Base-by-base conservation (phyloP, 2,888 invertebrate species). In the Steinernema hermaphroditum region DNA sequence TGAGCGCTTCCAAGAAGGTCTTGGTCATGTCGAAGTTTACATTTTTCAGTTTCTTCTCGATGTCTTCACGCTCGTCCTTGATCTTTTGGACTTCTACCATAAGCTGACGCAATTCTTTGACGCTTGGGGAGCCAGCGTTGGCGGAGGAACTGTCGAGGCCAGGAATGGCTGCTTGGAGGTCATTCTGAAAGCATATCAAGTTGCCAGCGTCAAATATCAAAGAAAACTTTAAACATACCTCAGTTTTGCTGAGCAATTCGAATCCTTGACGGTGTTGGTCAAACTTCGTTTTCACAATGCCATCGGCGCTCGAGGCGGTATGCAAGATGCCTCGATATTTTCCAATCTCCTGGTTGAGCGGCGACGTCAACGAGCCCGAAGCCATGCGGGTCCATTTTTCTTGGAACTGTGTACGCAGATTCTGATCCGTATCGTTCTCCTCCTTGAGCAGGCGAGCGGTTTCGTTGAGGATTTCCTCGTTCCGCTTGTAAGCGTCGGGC, bases 301-400 rank as follows among this genome's bases (percentile, higher is more conserved):
- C 90, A 88, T 94, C 94, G 32, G 91, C 91, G 71, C 88, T 85
- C 49, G 93, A 91, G 46, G 96, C 96, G 87, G 94, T 96, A 87
- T 92, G 92, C 80, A 97, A 92, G 85, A 96, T 94, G 87, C 83
- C 92, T 46, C 93, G 90, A 89, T 97, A 98, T 89, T 96, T 96
- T 82, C 91, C 91, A n/a, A 93, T 91, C 89, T 96, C 96, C 70
- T 83, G 82, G 79, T 91, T 91, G 87, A 96, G 93, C 86, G 94
- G 92, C 85, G 92, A 93, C 0, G 96, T 97, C 73, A 99, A 90
- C 87, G 92, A 91, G 29, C 90, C 91, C 0, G 96, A 96, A 0
- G 93, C 90, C 29, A 93, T 94, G 84, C 98, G 91, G 0, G 91
- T 91, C 98, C 98, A 98, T 77, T 92, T 91, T 77, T 93, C 93